Evolutionary conservation across 2,797 vertebrate genomes (phyloP).

Genomic region (Prionace glauca): DNA sequence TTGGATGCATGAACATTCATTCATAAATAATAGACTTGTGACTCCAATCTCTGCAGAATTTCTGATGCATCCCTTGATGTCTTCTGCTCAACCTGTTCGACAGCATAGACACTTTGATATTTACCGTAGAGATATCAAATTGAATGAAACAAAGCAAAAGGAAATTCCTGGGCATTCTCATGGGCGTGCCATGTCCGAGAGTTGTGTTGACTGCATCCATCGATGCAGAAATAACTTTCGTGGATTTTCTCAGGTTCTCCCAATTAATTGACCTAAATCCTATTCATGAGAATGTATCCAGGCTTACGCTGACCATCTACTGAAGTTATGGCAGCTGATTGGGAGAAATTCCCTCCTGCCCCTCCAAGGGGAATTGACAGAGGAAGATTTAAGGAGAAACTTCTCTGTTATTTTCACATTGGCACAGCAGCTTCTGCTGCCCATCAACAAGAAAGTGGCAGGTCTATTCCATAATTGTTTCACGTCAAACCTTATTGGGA

Average conservation of each 20-base stretch:
- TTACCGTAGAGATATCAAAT: neutral
- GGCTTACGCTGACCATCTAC: neutral
- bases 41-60: neutral
- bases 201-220: neutral
- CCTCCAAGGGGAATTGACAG: neutral
- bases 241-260: neutral
- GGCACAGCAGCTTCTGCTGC: neutral
- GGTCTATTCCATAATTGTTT: neutral
- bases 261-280: neutral
- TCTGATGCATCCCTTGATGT: neutral
- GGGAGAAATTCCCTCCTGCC: neutral
- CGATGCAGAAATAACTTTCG: neutral
- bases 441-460: neutral
- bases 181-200: neutral
- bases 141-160: neutral
- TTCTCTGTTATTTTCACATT: neutral
- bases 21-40: neutral
- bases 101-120: neutral
- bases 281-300: neutral
- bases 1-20: neutral
- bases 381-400: neutral
- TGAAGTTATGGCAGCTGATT: neutral
- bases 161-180: neutral
- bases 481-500: neutral
- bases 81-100: neutral